Conservation (phyloP, 2,888 invertebrate genomes). For the Machimus rusticus region DNA sequence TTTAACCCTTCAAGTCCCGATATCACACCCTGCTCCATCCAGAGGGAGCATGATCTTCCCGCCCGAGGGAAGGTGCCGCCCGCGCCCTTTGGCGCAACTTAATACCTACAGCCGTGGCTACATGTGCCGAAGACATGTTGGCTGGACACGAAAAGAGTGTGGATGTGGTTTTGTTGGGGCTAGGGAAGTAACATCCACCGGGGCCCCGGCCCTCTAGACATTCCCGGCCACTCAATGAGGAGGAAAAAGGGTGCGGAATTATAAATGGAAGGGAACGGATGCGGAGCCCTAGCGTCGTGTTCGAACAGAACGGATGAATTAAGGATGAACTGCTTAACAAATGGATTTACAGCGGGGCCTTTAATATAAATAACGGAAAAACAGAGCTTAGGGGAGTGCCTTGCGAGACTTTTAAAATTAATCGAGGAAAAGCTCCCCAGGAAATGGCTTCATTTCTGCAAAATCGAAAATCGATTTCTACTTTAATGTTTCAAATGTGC, state of each 20-base stretch:
- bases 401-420: background rate
- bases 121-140: background rate
- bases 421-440: background rate
- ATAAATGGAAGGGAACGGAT: background rate
- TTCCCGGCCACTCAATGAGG: background rate
- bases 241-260: background rate
- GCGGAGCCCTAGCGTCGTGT: background rate
- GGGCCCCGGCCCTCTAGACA: background rate
- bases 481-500: background rate
- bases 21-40: background rate
- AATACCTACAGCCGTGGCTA: background rate
- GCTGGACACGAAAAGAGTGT: background rate
- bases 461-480: background rate
- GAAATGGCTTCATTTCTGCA: background rate
- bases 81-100: background rate
- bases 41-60: background rate
- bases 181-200: background rate
- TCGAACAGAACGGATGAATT: background rate
- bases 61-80: background rate
- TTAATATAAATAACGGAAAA: background rate
- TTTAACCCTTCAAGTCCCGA: background rate
- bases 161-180: background rate
- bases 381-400: background rate
- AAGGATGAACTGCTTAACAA: background rate
- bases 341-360: background rate